Conservation (phyloP, 2,888 invertebrate species). For the Anorthoa munda region DNA sequence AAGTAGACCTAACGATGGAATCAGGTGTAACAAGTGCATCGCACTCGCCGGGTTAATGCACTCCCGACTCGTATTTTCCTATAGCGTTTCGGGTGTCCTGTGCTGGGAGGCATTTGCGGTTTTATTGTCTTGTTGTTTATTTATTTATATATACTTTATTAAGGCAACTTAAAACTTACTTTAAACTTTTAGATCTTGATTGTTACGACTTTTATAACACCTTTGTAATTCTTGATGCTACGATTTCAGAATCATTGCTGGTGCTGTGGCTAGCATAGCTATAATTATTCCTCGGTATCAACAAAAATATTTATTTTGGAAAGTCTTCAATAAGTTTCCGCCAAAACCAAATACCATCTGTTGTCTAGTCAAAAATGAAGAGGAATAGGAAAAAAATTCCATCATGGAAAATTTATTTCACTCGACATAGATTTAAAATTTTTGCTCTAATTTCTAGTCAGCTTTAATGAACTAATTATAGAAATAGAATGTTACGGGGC, state of each 20-base stretch:
- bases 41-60: slow-evolving; percentile 79
- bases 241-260: background rate
- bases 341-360: slow-evolving; percentile 13
- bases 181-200: background rate
- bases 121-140: slow-evolving; percentile 1
- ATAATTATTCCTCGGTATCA: background rate
- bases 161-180: too few relatives aligned
- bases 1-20: slow-evolving; percentile 68
- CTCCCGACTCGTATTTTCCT: slow-evolving; percentile 72
- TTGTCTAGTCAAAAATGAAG: slow-evolving; percentile 16
- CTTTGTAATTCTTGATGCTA: background rate
- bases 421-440: background rate
- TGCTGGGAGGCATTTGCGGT: slow-evolving; percentile 53
- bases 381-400: background rate
- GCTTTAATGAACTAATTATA: slow-evolving; percentile 16
- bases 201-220: background rate
- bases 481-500: slow-evolving; percentile 7
- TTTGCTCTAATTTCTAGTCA: background rate
- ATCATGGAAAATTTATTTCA: background rate
- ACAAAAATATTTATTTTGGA: slow-evolving; percentile 28
- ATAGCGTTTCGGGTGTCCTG: slow-evolving; percentile 68
- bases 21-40: slow-evolving; percentile 80
- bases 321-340: background rate
- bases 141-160: too few relatives aligned
- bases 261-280: background rate